phyloP scores from a whole-genome alignment of 2,888 invertebrate genomes.

The Tiliacea citrago region DNA sequence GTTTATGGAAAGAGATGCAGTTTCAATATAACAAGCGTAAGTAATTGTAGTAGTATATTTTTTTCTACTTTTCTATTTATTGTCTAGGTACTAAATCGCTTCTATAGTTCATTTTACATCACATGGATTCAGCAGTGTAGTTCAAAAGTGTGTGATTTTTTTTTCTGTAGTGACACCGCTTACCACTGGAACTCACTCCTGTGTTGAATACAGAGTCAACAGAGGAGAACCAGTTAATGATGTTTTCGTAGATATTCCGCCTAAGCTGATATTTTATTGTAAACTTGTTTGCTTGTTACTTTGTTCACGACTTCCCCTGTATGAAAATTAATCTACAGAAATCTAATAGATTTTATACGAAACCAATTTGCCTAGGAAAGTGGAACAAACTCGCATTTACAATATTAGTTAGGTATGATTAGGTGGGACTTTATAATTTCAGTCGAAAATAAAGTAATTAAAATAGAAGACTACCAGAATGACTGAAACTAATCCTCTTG shows the following conservation, averaged over 20 bases:
- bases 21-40: background rate
- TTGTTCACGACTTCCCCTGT: background rate
- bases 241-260: constrained; percentile 3
- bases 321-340: background rate
- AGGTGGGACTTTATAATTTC: constrained; percentile 31
- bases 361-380: constrained; percentile 20
- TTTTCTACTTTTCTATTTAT: too few relatives aligned
- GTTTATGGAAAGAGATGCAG: background rate
- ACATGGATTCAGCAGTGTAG: background rate
- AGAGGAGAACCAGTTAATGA: constrained; percentile 19
- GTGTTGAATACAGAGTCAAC: constrained; percentile 1
- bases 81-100: background rate
- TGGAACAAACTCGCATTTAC: constrained; percentile 17
- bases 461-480: constrained; percentile 26
- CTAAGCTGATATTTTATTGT: background rate
- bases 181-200: constrained; percentile 9
- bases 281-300: background rate
- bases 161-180: background rate
- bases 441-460: constrained; percentile 27
- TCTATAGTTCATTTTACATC: background rate
- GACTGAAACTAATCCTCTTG: constrained; percentile 36
- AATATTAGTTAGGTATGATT: constrained; percentile 19
- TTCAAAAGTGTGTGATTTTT: background rate
- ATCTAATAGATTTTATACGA: constrained; percentile 17
- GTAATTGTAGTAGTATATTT: background rate